A percentile compares a stretch with the other conserved stretches of the same genome.
Conservation (phyloP, 2,113 vertebrate genomes). For the Daubentonia madagascariensis region DNA sequence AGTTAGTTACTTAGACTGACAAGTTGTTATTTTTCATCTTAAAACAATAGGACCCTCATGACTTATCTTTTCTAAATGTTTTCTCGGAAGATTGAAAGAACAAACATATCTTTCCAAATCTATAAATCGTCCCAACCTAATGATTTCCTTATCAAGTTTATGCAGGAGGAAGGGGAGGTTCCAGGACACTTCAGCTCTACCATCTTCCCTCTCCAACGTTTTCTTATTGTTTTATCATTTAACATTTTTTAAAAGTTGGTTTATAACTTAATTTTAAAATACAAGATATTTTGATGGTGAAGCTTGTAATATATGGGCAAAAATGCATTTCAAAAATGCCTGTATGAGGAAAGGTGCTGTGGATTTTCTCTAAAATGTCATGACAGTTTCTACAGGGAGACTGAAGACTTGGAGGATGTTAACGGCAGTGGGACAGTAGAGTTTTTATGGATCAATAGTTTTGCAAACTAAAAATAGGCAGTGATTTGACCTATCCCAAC, state of each 20-base stretch:
- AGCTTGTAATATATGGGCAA: not conserved
- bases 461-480: conserved; percentile 71
- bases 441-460: conserved; percentile 71
- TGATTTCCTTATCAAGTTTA: not conserved
- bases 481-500: conserved; percentile 53
- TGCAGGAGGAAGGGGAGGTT: not conserved
- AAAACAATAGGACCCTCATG: not conserved
- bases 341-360: not conserved
- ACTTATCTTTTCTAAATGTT: conserved; percentile 11
- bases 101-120: not conserved
- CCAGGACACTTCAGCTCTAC: not conserved
- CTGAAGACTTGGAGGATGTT: not conserved
- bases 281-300: not conserved
- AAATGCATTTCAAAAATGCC: not conserved
- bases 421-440: conserved; percentile 27
- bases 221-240: not conserved
- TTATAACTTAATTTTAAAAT: conserved; percentile 19
- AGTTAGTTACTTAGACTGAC: conserved; percentile 39
- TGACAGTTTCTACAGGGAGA: conserved; percentile 6
- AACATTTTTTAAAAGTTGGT: not conserved
- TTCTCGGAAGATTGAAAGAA: not conserved
- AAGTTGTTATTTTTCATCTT: conserved; percentile 31
- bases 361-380: conserved; percentile 39
- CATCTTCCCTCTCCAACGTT: not conserved
- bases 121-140: not conserved